Evolutionary conservation across 2,113 vertebrate genomes (phyloP).

Genomic region (mouse (Mus musculus)): DNA sequence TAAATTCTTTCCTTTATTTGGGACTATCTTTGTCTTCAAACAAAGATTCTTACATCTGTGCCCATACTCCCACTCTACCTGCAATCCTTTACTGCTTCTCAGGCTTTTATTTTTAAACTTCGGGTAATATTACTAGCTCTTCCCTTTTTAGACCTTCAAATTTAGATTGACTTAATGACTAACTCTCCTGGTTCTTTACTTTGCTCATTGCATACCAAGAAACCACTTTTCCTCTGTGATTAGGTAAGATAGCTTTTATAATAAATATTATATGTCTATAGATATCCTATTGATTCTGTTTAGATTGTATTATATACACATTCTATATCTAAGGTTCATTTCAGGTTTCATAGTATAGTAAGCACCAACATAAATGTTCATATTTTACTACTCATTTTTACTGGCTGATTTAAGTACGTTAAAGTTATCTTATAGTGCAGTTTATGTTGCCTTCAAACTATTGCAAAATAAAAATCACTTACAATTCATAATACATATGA

Average conservation of each 20-base stretch:
- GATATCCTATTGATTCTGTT: neutral
- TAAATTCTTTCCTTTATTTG: neutral
- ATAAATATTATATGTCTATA: neutral
- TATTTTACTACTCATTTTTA: neutral
- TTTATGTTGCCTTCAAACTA: neutral
- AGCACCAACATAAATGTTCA: neutral
- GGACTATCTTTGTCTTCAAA: neutral
- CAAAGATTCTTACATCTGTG: neutral
- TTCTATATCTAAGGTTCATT: neutral
- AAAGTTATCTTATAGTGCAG: neutral
- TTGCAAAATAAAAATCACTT: slow-evolving; percentile 12
- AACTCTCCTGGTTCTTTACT: neutral
- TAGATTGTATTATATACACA: neutral
- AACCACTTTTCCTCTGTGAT: neutral
- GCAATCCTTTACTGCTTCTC: neutral
- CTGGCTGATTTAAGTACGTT: neutral
- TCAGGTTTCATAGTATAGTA: neutral
- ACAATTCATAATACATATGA: neutral
- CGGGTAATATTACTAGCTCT: neutral
- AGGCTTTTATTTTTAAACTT: neutral
- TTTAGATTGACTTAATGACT: neutral
- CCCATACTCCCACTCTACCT: neutral
- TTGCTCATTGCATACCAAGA: neutral
- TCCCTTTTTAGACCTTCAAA: neutral
- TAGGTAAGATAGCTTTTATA: neutral